A percentile compares a stretch with the other conserved stretches of the same genome.
These are phyloP conservation scores for Aselliscus stoliczkanus DNA, from an alignment of 2,797 vertebrate genomes.

Conservation along the genomic window DNA sequence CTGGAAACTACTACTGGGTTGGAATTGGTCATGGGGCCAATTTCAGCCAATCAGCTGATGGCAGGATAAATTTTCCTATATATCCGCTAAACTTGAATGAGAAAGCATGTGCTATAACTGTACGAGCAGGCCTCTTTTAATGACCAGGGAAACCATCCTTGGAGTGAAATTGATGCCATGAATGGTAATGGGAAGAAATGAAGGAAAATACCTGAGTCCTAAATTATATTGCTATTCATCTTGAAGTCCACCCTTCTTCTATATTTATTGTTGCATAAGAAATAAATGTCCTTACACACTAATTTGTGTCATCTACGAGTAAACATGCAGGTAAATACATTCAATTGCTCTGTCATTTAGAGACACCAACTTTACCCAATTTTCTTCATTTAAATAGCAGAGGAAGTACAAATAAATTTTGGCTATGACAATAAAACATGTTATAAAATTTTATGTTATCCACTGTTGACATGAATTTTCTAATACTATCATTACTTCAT, in stretches of 20 bases:
- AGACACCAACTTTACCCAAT: background rate
- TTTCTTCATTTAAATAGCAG: background rate
- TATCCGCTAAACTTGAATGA: background rate
- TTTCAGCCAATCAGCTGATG: background rate
- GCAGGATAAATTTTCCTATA: background rate
- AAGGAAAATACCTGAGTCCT: background rate
- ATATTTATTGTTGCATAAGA: background rate
- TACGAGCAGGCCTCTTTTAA: background rate
- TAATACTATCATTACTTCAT: background rate
- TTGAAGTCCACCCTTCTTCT: background rate
- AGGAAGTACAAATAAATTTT: background rate
- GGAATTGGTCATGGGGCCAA: background rate
- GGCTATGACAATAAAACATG: background rate
- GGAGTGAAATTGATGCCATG: background rate
- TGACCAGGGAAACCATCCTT: background rate
- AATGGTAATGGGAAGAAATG: background rate
- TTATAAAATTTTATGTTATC: background rate
- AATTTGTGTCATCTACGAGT: background rate
- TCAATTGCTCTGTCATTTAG: background rate
- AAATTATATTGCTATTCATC: background rate
- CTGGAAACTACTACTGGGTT: background rate
- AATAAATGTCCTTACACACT: background rate
- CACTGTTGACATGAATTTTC: background rate
- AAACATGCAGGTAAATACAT: background rate
- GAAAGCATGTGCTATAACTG: background rate